A percentile compares a stretch with the other conserved stretches of the same genome.
Conservation (phyloP, 53 echinoderm and acorn worm species). For the Luidia sarsii region DNA sequence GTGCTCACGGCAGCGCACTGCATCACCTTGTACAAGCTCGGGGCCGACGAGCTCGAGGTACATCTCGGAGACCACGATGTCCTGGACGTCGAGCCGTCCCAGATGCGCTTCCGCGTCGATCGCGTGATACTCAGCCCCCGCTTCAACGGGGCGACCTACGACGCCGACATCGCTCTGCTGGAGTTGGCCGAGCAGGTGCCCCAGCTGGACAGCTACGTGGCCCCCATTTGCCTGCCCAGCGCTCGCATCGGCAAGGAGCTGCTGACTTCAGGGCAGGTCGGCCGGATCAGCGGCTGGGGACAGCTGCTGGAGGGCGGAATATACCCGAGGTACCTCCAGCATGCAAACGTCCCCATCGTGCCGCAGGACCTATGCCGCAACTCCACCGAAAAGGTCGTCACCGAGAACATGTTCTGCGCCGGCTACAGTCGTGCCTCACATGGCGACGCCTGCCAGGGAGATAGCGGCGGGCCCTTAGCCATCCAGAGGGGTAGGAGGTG, state of each 20-base stretch:
- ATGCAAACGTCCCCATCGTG: slow-evolving; percentile 72
- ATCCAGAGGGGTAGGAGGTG: slow-evolving; percentile 54
- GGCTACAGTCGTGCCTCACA: slow-evolving; percentile 60
- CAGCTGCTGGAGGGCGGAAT: slow-evolving; percentile 65
- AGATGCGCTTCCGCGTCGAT: slow-evolving; percentile 45
- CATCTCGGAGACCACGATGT: slow-evolving; percentile 82
- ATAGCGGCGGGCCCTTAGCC: slow-evolving; percentile 91
- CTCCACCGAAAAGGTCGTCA: slow-evolving; percentile 49
- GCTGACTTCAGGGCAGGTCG: slow-evolving; percentile 37
- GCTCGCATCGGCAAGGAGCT: slow-evolving; percentile 16
- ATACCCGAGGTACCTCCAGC: slow-evolving; percentile 67
- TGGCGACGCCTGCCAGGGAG: slow-evolving; percentile 86
- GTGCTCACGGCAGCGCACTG: slow-evolving; percentile 83
- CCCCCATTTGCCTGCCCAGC: slow-evolving; percentile 82
- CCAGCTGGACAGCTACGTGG: slow-evolving; percentile 69
- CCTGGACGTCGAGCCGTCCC: slow-evolving; percentile 45
- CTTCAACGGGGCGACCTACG: slow-evolving; percentile 52
- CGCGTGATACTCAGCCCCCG: slow-evolving; percentile 44
- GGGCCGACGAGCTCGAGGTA: slow-evolving; percentile 35
- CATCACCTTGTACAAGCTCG: slow-evolving; percentile 1
- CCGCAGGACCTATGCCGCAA: slow-evolving; percentile 38
- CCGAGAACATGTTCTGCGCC: slow-evolving; percentile 90
- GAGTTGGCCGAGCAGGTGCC: slow-evolving; percentile 47
- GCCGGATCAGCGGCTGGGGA: slow-evolving; percentile 78
- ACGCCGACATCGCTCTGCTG: slow-evolving; percentile 82